Conservation (phyloP, 2,888 invertebrate genomes). For the Trichogramma evanescens region DNA sequence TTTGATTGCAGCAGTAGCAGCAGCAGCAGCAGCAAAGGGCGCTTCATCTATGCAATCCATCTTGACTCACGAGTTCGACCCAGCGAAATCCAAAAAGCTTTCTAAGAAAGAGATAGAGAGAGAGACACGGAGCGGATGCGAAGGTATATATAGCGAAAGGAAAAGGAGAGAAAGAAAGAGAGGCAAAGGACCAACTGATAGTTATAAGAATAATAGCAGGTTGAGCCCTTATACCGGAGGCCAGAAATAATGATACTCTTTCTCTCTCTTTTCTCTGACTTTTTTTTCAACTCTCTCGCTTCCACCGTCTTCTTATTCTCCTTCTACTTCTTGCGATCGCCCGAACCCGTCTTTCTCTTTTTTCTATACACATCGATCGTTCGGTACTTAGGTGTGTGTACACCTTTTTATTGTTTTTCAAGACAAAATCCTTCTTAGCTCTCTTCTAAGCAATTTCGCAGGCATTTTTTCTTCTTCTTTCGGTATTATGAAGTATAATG, state of each 20-base stretch:
- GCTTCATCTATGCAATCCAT: too few species aligned
- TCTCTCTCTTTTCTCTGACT: background rate
- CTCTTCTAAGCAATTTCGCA: conserved; percentile 4
- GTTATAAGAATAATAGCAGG: conserved; percentile 27
- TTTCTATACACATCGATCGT: background rate
- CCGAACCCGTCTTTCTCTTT: background rate
- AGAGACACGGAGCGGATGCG: conserved; percentile 11
- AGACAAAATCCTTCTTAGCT: conserved; percentile 2
- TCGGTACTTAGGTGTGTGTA: background rate
- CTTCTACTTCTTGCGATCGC: background rate
- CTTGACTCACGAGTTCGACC: too few species aligned
- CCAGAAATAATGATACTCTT: conserved; percentile 28
- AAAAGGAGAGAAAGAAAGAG: background rate
- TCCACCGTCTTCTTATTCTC: background rate
- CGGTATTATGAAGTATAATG: too few species aligned
- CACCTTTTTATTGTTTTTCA: conserved; percentile 9
- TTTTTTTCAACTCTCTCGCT: background rate
- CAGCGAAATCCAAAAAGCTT: background rate
- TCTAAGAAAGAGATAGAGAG: conserved; percentile 5
- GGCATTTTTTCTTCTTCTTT: too few species aligned
- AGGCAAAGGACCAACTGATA: conserved; percentile 11
- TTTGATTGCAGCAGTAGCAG: too few species aligned
- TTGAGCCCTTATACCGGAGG: conserved; percentile 22
- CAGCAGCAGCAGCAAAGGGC: too few species aligned
- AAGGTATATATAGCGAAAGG: background rate